phyloP scores from a whole-genome alignment of 92 coral and sea anemone species.

The Ricordea florida region DNA sequence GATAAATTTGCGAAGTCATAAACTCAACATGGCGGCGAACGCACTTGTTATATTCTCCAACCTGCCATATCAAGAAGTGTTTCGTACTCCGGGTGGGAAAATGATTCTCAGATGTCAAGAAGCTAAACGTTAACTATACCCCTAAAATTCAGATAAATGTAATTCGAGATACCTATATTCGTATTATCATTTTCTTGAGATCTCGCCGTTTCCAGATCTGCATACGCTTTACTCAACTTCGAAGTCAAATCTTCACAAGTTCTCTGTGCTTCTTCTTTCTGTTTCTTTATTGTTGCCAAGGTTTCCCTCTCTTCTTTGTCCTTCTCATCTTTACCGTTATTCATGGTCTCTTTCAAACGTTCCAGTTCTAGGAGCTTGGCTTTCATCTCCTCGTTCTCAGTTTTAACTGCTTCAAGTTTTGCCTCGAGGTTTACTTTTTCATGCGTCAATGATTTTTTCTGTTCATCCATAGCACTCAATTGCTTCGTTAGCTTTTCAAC shows the following conservation, averaged over 20 bases:
- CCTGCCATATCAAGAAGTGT: too few relatives aligned
- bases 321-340: neutral
- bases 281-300: conserved; percentile 52
- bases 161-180: too few relatives aligned
- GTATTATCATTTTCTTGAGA: neutral
- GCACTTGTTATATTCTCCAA: too few relatives aligned
- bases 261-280: conserved; percentile 70
- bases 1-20: too few relatives aligned
- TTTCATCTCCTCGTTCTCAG: conserved; percentile 18
- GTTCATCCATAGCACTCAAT: conserved; percentile 56
- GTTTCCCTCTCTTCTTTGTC: conserved; percentile 52
- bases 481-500: conserved; percentile 64
- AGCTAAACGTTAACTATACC: too few relatives aligned
- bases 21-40: too few relatives aligned
- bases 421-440: conserved; percentile 58
- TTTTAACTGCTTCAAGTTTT: conserved; percentile 30
- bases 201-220: conserved; percentile 63
- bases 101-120: too few relatives aligned
- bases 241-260: conserved; percentile 85
- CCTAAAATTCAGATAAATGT: too few relatives aligned
- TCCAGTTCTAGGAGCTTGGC: neutral
- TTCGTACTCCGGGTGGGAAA: too few relatives aligned
- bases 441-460: conserved; percentile 40
- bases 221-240: conserved; percentile 72
- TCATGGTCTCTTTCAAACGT: neutral